Base-by-base conservation (phyloP, 2,797 vertebrate species). In the Scarus forsteni region DNA sequence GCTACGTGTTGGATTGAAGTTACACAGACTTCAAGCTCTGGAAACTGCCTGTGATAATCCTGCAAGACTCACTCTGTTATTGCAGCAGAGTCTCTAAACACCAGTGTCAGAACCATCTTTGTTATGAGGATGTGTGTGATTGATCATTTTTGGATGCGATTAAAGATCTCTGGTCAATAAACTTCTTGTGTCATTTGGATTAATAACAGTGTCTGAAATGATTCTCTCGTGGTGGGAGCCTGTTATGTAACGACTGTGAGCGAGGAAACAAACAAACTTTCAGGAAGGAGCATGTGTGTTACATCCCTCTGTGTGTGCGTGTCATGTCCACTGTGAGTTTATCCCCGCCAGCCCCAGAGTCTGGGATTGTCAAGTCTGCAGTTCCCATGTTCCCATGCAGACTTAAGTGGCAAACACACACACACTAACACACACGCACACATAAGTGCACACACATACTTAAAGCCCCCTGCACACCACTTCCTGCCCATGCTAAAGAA, bases 351-450 rank as follows among this genome's bases (percentile, higher is more conserved):
- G 60, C 38, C 68, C 39, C 19, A 60, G 61, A 53, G 45, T 73
- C 61, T 66, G 58, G 64, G 55, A 77, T 44, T 62, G 65, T 66
- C 73, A 79, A 60, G 55, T 77, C 42, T 81, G 75, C 77, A 50
- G 67, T 85, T 91, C 89, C 85, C 85, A 81, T 68, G 67, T 85
- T 91, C 89, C 85, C 85, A 81, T 68, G 76, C 19, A 64, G 60
- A 74, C 71, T 66, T 53, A 35, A 53, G 35, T 14, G 13, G 8
- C 63, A 54, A n/a, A 27, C 55, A 64, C 49, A 44, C 35, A 52
- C 49, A n/a, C 43, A 44, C 60, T 57, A 67, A 72, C 48, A 63
- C 48, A 46, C 35, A 73, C 55, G 65, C 57, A 61, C 55, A 56
- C 66, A 72, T 48, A 67, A 42, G 40, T 19, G 68, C 55, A 68